These are phyloP conservation scores for Protonibea diacanthus DNA, from an alignment of 2,797 vertebrate species.

Conservation along the genomic window DNA sequence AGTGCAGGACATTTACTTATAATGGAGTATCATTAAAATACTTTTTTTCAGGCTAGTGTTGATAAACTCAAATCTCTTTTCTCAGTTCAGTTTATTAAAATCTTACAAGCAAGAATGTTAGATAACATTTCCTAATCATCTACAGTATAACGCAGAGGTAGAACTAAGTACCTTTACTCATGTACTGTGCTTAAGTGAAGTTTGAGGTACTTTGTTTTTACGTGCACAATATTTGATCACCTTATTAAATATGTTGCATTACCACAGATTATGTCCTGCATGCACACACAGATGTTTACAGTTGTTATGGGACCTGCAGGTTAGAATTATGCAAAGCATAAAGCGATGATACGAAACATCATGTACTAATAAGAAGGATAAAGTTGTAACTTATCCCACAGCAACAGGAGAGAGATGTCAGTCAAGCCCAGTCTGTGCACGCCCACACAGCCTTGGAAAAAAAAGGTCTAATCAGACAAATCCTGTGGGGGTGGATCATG, in stretches of 20 bases:
- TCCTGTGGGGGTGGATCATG: neutral
- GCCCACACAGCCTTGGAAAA: neutral
- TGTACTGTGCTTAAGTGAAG: neutral
- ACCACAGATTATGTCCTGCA: neutral
- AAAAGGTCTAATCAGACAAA: neutral
- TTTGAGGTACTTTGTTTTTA: neutral
- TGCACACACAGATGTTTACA: neutral
- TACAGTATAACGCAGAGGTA: neutral
- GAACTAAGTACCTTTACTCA: neutral
- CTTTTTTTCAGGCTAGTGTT: neutral
- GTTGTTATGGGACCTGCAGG: neutral
- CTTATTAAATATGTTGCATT: neutral
- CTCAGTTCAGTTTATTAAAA: neutral
- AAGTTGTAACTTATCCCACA: neutral
- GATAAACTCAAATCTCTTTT: neutral
- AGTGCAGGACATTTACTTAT: neutral
- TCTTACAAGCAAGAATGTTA: neutral
- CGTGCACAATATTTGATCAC: neutral
- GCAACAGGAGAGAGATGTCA: neutral
- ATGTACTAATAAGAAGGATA: neutral
- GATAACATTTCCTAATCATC: neutral
- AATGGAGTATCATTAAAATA: neutral
- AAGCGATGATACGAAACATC: neutral
- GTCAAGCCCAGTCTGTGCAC: neutral
- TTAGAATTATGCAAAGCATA: neutral